Conservation (phyloP, 1,140 invertebrate genomes). For the Vollenhovia emeryi region DNA sequence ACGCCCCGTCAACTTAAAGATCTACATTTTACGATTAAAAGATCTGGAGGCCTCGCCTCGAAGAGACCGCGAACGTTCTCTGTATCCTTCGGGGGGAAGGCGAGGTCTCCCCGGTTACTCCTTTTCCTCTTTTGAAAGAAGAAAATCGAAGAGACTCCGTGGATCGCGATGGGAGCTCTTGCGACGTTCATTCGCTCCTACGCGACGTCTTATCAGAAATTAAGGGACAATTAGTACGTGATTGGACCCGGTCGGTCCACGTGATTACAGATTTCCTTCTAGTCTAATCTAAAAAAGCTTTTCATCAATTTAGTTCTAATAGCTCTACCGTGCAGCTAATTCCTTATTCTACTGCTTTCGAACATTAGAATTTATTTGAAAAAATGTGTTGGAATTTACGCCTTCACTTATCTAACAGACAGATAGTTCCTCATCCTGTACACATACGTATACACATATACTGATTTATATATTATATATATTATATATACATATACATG, state of each 20-base stretch:
- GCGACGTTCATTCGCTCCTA: constrained; percentile 5
- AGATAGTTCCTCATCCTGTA: neutral
- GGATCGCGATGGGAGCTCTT: constrained; percentile 20
- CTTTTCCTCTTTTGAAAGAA: neutral
- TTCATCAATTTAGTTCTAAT: constrained; percentile 24
- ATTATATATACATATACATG: neutral
- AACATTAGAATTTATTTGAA: constrained; percentile 4
- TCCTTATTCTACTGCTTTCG: neutral
- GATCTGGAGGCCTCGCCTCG: constrained; percentile 44
- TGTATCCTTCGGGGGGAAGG: neutral
- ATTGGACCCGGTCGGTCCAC: neutral
- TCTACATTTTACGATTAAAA: constrained; percentile 33
- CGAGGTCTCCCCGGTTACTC: neutral
- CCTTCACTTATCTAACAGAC: neutral
- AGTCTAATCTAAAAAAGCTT: too few species aligned
- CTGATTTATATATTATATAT: too few species aligned
- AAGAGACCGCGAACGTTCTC: constrained; percentile 7
- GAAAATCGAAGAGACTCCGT: constrained; percentile 12
- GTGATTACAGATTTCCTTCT: neutral
- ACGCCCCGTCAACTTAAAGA: constrained; percentile 9
- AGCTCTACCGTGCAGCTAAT: neutral
- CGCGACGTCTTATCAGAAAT: neutral
- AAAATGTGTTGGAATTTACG: neutral
- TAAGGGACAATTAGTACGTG: neutral
- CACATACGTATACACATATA: neutral